phyloP scores from a whole-genome alignment of 2,888 invertebrate species.

The Hyposoter didymator region DNA sequence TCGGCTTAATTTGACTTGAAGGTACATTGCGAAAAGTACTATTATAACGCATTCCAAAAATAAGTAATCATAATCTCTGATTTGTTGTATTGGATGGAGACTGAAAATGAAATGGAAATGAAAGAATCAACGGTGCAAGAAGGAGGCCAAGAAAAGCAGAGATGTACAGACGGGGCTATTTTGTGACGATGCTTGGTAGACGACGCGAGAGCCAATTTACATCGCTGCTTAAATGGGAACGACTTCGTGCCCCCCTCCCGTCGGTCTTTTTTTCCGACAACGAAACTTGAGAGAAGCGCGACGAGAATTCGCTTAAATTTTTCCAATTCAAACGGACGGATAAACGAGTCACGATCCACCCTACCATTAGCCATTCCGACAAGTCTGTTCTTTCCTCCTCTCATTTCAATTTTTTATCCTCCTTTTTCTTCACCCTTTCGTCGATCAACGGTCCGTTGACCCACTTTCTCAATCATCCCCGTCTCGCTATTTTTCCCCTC shows the following conservation, averaged over 20 bases:
- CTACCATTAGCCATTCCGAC: conserved; percentile 41
- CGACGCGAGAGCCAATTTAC: conserved; percentile 57
- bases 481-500: background rate
- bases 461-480: conserved; percentile 15
- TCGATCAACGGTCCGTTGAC: conserved; percentile 29
- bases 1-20: background rate
- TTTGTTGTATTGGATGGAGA: background rate
- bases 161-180: background rate
- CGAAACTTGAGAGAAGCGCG: conserved; percentile 35
- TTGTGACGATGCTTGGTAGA: conserved; percentile 13
- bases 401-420: conserved; percentile 34
- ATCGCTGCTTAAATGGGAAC: conserved; percentile 52
- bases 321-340: conserved; percentile 55
- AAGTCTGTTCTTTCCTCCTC: conserved; percentile 30
- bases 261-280: background rate
- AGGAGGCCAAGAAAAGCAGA: conserved; percentile 13
- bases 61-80: background rate
- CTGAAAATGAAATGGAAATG: conserved; percentile 6
- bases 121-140: conserved; percentile 6
- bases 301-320: conserved; percentile 57
- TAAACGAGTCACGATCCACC: conserved; percentile 61
- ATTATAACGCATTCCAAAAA: background rate
- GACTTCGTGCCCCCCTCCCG: background rate
- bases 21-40: background rate
- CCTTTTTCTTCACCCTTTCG: conserved; percentile 3